Evolutionary conservation across 2,888 invertebrate species (phyloP), one percentile per base, ranked within the genome.

Genomic region (Danaus chrysippus): DNA sequence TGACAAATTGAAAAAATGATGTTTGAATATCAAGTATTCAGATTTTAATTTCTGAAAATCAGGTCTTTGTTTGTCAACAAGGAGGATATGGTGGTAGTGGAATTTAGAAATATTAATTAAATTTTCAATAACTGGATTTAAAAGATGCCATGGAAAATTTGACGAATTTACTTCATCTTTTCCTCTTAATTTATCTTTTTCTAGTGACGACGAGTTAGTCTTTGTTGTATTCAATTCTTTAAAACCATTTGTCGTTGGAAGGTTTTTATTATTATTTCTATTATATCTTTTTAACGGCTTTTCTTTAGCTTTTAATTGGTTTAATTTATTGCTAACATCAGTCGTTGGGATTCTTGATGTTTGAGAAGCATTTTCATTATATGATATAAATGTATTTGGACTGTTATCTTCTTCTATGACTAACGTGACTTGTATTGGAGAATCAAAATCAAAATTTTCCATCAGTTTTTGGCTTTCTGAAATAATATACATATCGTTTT

Each of bases 1-100:
- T 0, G 80, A 76, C n/a, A 76, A 58, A 58, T 73, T 69, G 63
- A 75, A 83, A 60, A 71, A 74, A 59, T 76, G 68, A 1, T 52
- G 13, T 69, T 76, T 81, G 2, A 68, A 58, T 17, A 59, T 41
- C 3, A 43, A 10, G 62, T 58, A 17, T 10, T 42, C 34, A 10
- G 46, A 46, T 46, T 11, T 15, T 10, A 49, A 17, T 49, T 0
- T 49, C 17, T 49, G 10, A 10, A 11, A 10, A 49, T 17, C 17
- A 10, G 10, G 10, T 17, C 10, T 17, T 49, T 49, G 17, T 10
- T 49, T 49, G 3, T 49, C 17, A 49, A 11, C 11, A 49, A 3
- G 15, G 17, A 15, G 10, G 11, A 49, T 34, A 34, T 12, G 34
- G 10, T 19, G n/a, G 23, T 44, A 54, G 44, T 52, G 54, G 43